Evolutionary conservation across 1,140 invertebrate genomes (phyloP), one percentile per base, ranked within the genome.

Genomic region (Nymphalis io): DNA sequence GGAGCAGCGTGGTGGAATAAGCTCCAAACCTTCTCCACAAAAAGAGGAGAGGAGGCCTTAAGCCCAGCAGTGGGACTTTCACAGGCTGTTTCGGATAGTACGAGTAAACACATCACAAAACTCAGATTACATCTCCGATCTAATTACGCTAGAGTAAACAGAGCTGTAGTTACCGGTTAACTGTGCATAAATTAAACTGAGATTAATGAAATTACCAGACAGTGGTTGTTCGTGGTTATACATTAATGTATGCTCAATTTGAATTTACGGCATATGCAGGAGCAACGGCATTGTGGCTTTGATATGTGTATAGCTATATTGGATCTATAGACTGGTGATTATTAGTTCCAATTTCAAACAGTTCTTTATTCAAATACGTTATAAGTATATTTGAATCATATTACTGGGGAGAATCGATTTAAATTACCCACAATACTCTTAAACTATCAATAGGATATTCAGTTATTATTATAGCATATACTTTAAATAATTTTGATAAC

Each of bases 201-300:
- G 83, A 84, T 85, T 85, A 84, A 85, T 85, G 74, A 80, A 80
- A 85, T 84, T 80, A 82, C 76, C 73, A 60, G 70, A 68, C 67
- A 75, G 71, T 72, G 60, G 44, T 46, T 38, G 51, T 69, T 42
- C 81, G 73, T 85, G 83, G 65, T 60, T 46, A 16, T 63, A 81
- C 83, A 83, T 73, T 84, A 84, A 84, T 84, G 72, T 46, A 60
- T 55, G 63, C 66, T 75, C 72, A 69, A 77, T 75, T 75, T 82
- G 64, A 77, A 80, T 85, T 85, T 83, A 85, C 75, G 73, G 72
- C 60, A 58, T 59, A 63, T 13, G 60, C 51, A 46, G 61, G 53
- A 51, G 44, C 42, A 21, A 51, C 33, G 33, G 23, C 48, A 18
- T 55, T 63, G 60, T 63, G 42, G 27, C 27, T 63, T 51, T 63